Evolutionary conservation across 92 coral and sea anemone genomes (phyloP).

Genomic region (Phymanthus crucifer): DNA sequence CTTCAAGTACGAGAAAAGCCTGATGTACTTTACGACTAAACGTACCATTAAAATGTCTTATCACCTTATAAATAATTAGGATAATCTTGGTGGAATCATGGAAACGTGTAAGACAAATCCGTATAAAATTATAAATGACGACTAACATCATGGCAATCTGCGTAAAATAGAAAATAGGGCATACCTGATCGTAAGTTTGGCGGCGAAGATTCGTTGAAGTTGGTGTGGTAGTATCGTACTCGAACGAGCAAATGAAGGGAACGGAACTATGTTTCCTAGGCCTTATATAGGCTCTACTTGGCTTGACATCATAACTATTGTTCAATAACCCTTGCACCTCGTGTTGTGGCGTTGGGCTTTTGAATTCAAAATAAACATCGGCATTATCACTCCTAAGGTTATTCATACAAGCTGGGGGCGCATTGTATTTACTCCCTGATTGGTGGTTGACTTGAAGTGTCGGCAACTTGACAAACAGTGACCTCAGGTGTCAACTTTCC

Average conservation of each 20-base stretch:
- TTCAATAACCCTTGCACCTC: neutral
- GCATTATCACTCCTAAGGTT: neutral
- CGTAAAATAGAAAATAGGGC: neutral
- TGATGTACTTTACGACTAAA: neutral
- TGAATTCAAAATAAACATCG: neutral
- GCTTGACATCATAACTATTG: neutral
- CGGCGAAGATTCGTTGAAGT: no score
- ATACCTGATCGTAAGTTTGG: neutral
- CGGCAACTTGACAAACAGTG: neutral
- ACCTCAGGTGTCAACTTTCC: conserved; percentile 3
- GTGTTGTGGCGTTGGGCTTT: neutral
- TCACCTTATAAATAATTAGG: neutral
- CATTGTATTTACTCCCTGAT: neutral
- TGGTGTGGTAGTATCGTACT: neutral
- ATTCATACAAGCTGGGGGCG: neutral
- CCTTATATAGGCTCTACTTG: neutral
- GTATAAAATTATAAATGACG: neutral
- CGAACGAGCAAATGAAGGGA: neutral
- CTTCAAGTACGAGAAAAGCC: neutral
- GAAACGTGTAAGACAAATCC: neutral
- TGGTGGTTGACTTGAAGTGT: neutral
- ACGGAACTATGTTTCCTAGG: neutral
- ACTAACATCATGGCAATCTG: neutral
- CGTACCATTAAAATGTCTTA: neutral
- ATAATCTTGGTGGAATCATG: neutral